Base-by-base conservation (phyloP, 1,140 invertebrate species). In the Leptonema lineaticorne region DNA sequence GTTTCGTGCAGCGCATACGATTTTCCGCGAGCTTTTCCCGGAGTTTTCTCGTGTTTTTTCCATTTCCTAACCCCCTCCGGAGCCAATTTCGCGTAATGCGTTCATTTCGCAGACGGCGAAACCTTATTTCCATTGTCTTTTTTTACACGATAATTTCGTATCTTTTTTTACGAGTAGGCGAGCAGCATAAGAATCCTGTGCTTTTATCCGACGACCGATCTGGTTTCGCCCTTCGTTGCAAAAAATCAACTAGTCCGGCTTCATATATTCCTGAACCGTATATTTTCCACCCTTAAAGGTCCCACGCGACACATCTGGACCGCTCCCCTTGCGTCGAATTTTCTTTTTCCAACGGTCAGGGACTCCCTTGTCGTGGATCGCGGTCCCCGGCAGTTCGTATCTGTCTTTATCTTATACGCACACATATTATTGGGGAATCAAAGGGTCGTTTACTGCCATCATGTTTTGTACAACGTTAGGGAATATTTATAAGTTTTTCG, bases 171-270 rank as follows among this genome's bases (percentile, higher is more conserved):
- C 16, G 11, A n/a, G 37, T 9, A 16, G n/a, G 18, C 53, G 8
- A 56, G 2, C 7, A n/a, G n/a, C 48, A 6, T 3, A 20, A 26
- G 5, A 18, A 9, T 20, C 48, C 29, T n/a, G 60, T 46, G 24
- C 28, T 16, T 41, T 63, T 69, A 24, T 62, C 63, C 41, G 26
- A 24, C 18, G 26, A n/a, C 33, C 53, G 28, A 37, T 20, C 56
- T 26, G 24, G 27, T 62, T 69, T 57, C 48, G 24, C 56, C 33
- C 18, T 37, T 8, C 33, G 41, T 59, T 14, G 46, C 69, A 67
- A 70, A 70, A 70, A 70, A 70, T 70, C 69, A 70, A 70, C 69
- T 70, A 70, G 69, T 70, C 64, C 46, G 69, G 60, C 62, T 71
- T 71, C 66, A 71, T 71, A 71, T 71, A 68, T 68, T 72, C 67